Evolutionary conservation across 1,140 invertebrate genomes (phyloP).

Genomic region (Drosophila athabasca): DNA sequence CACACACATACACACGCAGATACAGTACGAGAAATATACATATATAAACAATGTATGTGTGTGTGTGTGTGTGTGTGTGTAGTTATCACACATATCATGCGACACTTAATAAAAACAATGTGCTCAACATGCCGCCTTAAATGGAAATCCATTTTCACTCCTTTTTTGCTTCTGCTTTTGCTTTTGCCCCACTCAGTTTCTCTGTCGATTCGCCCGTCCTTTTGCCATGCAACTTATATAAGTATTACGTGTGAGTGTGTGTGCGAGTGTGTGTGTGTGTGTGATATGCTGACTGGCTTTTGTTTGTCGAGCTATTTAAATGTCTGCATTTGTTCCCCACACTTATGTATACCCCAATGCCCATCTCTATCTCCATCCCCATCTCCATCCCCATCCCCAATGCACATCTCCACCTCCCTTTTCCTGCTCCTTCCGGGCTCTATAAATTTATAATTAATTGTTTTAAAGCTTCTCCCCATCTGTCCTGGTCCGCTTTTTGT

Average conservation of each 20-base stretch:
- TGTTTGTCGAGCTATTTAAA: constrained; percentile 74
- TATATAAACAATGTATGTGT: too few relatives aligned
- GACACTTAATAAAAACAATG: constrained; percentile 84
- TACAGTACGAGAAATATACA: constrained; percentile 8
- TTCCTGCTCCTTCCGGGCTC: constrained; percentile 19
- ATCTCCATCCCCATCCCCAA: neutral
- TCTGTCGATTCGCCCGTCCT: constrained; percentile 30
- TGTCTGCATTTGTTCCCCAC: constrained; percentile 53
- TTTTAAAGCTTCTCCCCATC: constrained; percentile 67
- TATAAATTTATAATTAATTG: constrained; percentile 83
- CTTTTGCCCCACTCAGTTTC: constrained; percentile 2
- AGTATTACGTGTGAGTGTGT: too few relatives aligned
- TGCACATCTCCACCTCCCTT: neutral
- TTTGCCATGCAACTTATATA: too few relatives aligned
- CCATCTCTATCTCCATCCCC: neutral
- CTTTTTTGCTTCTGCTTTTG: constrained; percentile 47
- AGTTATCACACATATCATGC: constrained; percentile 72
- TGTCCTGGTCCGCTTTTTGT: constrained; percentile 22
- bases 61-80: constrained; percentile 11
- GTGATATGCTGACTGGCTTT: constrained; percentile 21
- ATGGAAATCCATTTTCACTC: constrained; percentile 82
- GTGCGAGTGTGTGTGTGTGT: constrained; percentile 1
- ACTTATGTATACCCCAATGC: too few relatives aligned
- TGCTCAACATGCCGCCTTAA: constrained; percentile 78
- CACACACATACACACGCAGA: neutral